These are phyloP conservation scores for Drosophila paranaensis DNA, from an alignment of 2,888 invertebrate genomes.

Conservation along the genomic window DNA sequence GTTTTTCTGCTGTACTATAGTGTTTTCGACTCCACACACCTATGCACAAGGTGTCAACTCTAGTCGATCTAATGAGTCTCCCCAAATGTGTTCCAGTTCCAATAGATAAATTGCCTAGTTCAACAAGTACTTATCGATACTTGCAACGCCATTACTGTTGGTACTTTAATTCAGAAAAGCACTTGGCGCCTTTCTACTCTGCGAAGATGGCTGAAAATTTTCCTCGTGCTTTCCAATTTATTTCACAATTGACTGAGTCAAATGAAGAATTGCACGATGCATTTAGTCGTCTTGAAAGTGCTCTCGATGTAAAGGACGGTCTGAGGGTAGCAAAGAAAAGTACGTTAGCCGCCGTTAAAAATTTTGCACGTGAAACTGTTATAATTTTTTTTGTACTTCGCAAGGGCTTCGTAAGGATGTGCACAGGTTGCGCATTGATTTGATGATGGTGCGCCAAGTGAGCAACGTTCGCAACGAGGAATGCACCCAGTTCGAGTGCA, in stretches of 20 bases:
- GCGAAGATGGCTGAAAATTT: constrained; percentile 17
- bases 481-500: neutral
- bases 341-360: constrained; percentile 20
- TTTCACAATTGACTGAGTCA: constrained; percentile 6
- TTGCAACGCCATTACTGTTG: neutral
- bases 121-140: neutral
- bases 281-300: constrained; percentile 15
- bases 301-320: neutral
- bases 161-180: neutral
- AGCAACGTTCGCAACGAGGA: neutral
- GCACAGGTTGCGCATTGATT: constrained; percentile 7
- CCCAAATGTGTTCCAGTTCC: neutral
- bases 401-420: constrained; percentile 11
- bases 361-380: neutral
- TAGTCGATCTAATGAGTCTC: neutral
- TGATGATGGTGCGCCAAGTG: constrained; percentile 21
- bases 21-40: neutral
- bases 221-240: neutral
- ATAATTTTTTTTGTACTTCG: neutral
- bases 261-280: constrained; percentile 3
- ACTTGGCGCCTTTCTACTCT: neutral
- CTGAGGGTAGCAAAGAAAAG: neutral
- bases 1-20: neutral
- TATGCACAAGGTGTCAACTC: too few relatives aligned
- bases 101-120: neutral